A percentile compares a stretch with the other conserved stretches of the same genome.
phyloP scores from a whole-genome alignment of 30 jellyfish, hydroid and myxozoan genomes.

The Turritopsis rubra region DNA sequence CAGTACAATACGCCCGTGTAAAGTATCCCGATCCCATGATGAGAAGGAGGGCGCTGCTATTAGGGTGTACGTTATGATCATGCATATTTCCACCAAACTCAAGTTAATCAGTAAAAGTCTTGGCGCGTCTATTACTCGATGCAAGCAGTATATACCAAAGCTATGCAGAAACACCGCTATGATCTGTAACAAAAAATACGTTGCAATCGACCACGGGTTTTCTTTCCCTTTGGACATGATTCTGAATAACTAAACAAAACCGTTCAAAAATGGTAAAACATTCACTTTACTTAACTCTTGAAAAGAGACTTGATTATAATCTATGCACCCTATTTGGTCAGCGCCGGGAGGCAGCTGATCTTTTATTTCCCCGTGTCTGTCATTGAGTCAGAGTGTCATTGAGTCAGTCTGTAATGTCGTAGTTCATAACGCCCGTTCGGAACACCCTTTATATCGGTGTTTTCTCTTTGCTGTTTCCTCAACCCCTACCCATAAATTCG shows the following conservation, averaged over 20 bases:
- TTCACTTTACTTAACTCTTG: too few species aligned
- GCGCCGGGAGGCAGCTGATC: too few species aligned
- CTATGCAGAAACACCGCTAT: not conserved
- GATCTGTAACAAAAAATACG: not conserved
- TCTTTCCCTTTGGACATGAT: not conserved
- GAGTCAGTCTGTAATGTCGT: too few species aligned
- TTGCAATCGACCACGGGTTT: not conserved
- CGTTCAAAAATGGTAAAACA: not conserved
- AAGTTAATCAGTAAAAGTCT: not conserved
- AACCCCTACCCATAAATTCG: too few species aligned
- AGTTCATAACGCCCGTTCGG: too few species aligned
- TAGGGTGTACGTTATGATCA: not conserved
- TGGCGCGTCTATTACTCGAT: not conserved
- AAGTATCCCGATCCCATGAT: not conserved
- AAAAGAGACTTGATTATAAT: too few species aligned
- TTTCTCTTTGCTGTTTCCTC: too few species aligned
- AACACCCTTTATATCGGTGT: too few species aligned
- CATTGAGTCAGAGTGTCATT: too few species aligned
- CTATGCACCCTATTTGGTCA: too few species aligned
- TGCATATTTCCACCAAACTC: not conserved
- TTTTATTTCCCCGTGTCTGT: too few species aligned
- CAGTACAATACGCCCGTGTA: not conserved
- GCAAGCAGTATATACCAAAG: not conserved
- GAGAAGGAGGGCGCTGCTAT: not conserved
- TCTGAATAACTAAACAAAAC: not conserved